Conservation (phyloP, 2,888 invertebrate genomes). For the Platypus cylindrus region DNA sequence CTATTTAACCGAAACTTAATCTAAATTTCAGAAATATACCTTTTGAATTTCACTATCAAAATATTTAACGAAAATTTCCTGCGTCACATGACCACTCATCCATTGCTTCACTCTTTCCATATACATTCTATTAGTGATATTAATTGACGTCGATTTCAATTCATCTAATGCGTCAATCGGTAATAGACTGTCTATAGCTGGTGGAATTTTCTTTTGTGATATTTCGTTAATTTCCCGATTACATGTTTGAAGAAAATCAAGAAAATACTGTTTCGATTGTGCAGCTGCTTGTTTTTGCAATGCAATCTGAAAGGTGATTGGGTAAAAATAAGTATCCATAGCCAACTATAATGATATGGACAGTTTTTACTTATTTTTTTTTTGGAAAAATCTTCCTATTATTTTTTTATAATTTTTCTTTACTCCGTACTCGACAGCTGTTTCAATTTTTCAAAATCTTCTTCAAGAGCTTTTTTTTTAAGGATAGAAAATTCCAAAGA, state of each 20-base stretch:
- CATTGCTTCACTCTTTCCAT: constrained; percentile 42
- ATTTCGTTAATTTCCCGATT: constrained; percentile 21
- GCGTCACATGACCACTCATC: constrained; percentile 39
- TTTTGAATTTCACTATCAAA: constrained; percentile 23
- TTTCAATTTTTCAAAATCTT: too few species aligned
- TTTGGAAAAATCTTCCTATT: too few species aligned
- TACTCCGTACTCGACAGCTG: too few species aligned
- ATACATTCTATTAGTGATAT: constrained; percentile 39
- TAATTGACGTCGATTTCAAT: constrained; percentile 39
- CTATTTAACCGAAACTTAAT: too few species aligned
- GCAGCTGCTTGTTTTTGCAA: constrained; percentile 15
- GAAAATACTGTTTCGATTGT: constrained; percentile 14
- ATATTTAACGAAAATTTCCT: constrained; percentile 31
- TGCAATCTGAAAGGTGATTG: constrained; percentile 13
- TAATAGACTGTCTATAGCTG: constrained; percentile 36
- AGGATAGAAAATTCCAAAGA: too few species aligned
- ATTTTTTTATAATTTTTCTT: too few species aligned
- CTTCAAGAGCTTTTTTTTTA: too few species aligned
- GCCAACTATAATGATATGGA: too few species aligned
- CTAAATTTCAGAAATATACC: constrained; percentile 6
- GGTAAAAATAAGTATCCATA: too few species aligned
- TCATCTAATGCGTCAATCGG: constrained; percentile 39
- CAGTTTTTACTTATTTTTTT: too few species aligned
- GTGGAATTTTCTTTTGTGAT: constrained; percentile 21
- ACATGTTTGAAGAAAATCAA: constrained; percentile 14